Percentiles rank a stretch among this genome's conserved stretches.
Conservation (phyloP, 2,888 invertebrate genomes). For the Philereme vetulata region DNA sequence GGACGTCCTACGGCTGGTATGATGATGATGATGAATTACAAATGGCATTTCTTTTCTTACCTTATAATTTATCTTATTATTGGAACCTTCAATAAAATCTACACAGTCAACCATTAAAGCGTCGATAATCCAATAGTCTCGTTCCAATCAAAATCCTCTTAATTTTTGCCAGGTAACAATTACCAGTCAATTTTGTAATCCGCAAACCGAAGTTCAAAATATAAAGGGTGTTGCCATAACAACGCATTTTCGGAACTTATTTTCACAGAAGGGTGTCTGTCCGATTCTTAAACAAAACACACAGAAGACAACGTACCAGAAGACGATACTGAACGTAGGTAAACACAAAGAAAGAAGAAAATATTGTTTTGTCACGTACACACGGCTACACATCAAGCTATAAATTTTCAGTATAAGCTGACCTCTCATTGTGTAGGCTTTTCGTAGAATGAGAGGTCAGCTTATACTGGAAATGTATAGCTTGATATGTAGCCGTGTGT, state of each 20-base stretch:
- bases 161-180: slow-evolving; percentile 26
- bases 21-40: no score
- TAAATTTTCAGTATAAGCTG: no score
- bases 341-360: no score
- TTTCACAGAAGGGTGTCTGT: slow-evolving; percentile 53
- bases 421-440: no score
- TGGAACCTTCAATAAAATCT: slow-evolving; percentile 4
- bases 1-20: no score
- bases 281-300: slow-evolving; percentile 51
- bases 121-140: slow-evolving; percentile 10
- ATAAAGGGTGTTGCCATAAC: slow-evolving; percentile 57
- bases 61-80: background rate
- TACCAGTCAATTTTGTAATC: slow-evolving; percentile 29
- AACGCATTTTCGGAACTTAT: slow-evolving; percentile 51
- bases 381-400: no score
- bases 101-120: slow-evolving; percentile 11
- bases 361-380: no score
- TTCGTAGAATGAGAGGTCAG: no score
- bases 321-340: background rate
- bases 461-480: no score
- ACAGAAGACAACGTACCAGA: slow-evolving; percentile 19
- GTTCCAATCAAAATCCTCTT: slow-evolving; percentile 19
- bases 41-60: no score
- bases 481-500: no score
- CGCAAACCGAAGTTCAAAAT: slow-evolving; percentile 12